These are phyloP conservation scores for Deroplatys truncata DNA, from an alignment of 2,888 invertebrate species.

Conservation along the genomic window DNA sequence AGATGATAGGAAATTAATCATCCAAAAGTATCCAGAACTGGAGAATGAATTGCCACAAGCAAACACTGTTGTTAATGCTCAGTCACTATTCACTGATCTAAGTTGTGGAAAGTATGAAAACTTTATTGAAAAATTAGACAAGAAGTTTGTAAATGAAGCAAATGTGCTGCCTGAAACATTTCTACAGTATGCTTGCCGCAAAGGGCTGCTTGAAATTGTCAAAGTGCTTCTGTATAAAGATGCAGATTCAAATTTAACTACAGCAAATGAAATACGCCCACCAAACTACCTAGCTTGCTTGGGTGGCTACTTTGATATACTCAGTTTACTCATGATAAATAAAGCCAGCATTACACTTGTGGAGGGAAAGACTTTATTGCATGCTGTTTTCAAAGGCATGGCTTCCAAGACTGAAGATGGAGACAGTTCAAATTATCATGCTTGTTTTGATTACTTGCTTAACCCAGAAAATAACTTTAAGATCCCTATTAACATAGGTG, in stretches of 20 bases:
- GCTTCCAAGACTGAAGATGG: not conserved
- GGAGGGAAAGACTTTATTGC: not conserved
- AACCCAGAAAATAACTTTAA: not conserved
- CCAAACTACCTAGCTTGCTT: not conserved
- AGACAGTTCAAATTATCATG: not conserved
- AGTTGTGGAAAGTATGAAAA: not conserved
- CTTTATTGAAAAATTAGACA: not conserved
- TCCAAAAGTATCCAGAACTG: not conserved
- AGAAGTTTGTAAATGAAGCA: not conserved
- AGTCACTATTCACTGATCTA: not conserved
- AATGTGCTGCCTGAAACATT: not conserved
- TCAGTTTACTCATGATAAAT: not conserved
- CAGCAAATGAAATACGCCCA: not conserved
- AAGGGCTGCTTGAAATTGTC: not conserved
- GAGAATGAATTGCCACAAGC: not conserved
- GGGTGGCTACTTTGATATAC: not conserved
- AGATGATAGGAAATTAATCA: not conserved
- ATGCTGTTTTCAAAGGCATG: not conserved
- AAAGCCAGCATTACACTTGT: not conserved
- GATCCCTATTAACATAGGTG: not conserved
- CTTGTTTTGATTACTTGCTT: not conserved
- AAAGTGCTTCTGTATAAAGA: not conserved
- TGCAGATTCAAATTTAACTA: not conserved
- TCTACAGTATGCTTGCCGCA: not conserved
- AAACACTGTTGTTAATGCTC: not conserved